These are phyloP conservation scores for Arizona elegans DNA, from an alignment of 2,113 vertebrate genomes.

Conservation along the genomic window DNA sequence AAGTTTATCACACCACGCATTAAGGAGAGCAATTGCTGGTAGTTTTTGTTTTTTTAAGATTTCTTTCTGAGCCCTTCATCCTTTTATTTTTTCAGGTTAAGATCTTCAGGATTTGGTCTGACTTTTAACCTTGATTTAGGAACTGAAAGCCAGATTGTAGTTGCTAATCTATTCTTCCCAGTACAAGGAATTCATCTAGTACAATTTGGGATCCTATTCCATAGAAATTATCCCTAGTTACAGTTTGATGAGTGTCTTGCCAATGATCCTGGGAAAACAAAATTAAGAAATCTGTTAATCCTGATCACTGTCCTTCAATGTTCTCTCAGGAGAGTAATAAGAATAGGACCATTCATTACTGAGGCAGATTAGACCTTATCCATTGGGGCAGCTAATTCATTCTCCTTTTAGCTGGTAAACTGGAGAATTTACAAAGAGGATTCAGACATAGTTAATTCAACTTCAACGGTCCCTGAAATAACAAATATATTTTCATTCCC, in stretches of 20 bases:
- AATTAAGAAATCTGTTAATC: background rate
- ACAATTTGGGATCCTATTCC: background rate
- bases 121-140: background rate
- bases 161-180: background rate
- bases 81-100: conserved; percentile 5
- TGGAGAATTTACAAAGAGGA: background rate
- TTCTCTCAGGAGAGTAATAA: background rate
- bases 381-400: background rate
- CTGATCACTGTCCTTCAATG: background rate
- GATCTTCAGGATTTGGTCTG: background rate
- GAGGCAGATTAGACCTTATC: background rate
- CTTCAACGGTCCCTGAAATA: background rate
- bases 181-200: rapidly evolving
- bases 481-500: background rate
- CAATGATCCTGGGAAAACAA: background rate
- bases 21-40: background rate
- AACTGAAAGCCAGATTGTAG: background rate
- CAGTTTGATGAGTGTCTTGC: background rate
- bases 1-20: background rate
- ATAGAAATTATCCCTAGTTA: background rate
- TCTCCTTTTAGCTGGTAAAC: background rate
- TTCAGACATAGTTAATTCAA: background rate
- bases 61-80: background rate
- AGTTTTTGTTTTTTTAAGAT: background rate
- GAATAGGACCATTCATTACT: background rate